Percentiles rank a stretch among this genome's conserved stretches.
phyloP scores from a whole-genome alignment of 2,113 vertebrate genomes.

The Pygoscelis adeliae region DNA sequence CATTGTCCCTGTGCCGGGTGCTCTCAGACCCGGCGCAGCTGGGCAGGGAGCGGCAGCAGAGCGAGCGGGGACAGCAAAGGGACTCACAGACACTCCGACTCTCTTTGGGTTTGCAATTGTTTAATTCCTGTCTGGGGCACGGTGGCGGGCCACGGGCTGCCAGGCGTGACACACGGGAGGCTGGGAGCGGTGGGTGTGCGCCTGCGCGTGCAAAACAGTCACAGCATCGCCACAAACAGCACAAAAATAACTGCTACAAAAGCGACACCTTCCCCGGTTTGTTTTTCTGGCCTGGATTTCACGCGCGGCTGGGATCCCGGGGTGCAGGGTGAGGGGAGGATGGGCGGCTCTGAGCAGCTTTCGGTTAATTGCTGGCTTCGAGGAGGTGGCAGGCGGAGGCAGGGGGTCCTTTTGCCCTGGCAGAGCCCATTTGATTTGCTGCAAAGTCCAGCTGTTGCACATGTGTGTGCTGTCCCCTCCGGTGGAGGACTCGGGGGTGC shows the following conservation, averaged over 20 bases:
- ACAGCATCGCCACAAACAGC: neutral
- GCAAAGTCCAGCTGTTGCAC: neutral
- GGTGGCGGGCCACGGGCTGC: neutral
- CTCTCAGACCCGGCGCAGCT: neutral
- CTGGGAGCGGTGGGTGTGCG: neutral
- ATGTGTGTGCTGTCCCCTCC: neutral
- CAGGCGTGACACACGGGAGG: neutral
- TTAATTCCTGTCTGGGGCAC: neutral
- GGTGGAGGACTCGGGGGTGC: no score
- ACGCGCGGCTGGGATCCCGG: neutral
- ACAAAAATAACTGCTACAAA: neutral
- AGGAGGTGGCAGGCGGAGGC: neutral
- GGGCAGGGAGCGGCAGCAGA: neutral
- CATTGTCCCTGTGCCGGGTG: rapidly evolving
- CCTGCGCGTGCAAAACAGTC: neutral
- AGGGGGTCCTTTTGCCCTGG: neutral
- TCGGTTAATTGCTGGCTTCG: neutral
- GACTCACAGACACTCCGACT: neutral
- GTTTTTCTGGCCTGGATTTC: neutral
- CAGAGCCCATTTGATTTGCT: neutral
- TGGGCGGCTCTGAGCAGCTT: neutral
- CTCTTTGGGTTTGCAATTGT: neutral
- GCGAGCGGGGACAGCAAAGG: neutral
- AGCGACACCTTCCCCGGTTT: neutral
- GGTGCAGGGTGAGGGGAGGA: neutral